Evolutionary conservation across 1,140 invertebrate species (phyloP), one percentile per base, ranked within the genome.

Genomic region (Argopecten irradians): DNA sequence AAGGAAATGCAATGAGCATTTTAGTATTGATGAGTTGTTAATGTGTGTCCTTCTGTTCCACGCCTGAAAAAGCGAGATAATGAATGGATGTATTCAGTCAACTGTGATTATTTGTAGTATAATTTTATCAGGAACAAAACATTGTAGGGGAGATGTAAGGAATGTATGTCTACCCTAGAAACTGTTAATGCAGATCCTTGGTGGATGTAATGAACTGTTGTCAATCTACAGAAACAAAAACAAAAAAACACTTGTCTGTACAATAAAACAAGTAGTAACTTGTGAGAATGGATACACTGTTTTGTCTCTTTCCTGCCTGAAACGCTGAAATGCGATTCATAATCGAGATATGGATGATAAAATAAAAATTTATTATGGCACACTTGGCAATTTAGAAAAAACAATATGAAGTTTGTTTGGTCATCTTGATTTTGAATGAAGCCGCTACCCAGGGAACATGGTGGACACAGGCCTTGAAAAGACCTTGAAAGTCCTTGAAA

Each of bases 101-200:
- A 71, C 55, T 71, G 55, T 71, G 55, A 71, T 71, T 71, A 71
- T 71, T 71, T 71, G 55, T 71, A 71, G 55, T 71, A 71, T 71
- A 22, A 71, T 71, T 71, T 71, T 71, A 71, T 71, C 55, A 71
- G 55, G 55, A 71, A 71, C 55, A 71, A 71, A 71, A 71, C 55
- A n/a, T 71, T 71, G n/a, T 71, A 71, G n/a, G 55, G 55, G 55
- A 28, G 55, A 28, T 71, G 55, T 71, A 71, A 71, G 55, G 55
- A 71, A 71, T 71, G 55, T n/a, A 22, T 71, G 55, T 71, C 55
- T 71, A 71, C 55, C 55, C 55, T 16, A 71, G 55, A 71, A 1
- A 71, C 43, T 55, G 55, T 71, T 28, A 71, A 28, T 28, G 55
- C 55, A 71, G 55, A 71, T 28, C n/a, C 55, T 71, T 71, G 55